These are phyloP conservation scores for Agrotis exclamationis DNA, from an alignment of 2,888 invertebrate genomes.

Conservation along the genomic window DNA sequence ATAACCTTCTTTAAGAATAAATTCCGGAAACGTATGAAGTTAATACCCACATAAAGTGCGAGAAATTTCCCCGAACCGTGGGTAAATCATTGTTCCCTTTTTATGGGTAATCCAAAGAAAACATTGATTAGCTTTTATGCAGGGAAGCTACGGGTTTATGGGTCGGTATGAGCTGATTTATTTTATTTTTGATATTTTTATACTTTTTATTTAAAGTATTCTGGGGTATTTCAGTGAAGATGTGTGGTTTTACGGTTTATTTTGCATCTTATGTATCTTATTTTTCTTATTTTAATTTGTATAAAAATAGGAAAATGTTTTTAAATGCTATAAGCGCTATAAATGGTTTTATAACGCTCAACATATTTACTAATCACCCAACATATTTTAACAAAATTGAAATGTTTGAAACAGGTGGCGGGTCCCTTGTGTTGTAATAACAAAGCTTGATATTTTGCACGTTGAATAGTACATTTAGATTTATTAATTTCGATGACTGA, in stretches of 20 bases:
- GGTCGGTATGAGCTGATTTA: conserved; percentile 27
- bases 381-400: too few relatives aligned
- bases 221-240: neutral
- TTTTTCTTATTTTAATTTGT: too few relatives aligned
- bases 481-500: neutral
- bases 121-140: conserved; percentile 55
- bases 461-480: too few relatives aligned
- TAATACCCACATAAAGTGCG: conserved; percentile 15
- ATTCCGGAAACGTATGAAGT: conserved; percentile 27
- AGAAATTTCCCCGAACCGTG: conserved; percentile 39
- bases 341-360: too few relatives aligned
- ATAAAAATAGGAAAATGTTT: too few relatives aligned
- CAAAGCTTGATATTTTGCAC: too few relatives aligned
- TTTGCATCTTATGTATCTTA: neutral
- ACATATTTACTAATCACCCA: too few relatives aligned
- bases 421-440: too few relatives aligned
- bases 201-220: conserved; percentile 49
- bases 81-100: conserved; percentile 61
- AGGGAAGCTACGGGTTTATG: conserved; percentile 57
- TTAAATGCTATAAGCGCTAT: too few relatives aligned
- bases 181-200: conserved; percentile 29
- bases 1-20: conserved; percentile 13
- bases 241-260: neutral
- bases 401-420: too few relatives aligned
- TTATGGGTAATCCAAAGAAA: conserved; percentile 64